Conservation (phyloP, 2,888 invertebrate species). For the Platyscelio sp. region DNA sequence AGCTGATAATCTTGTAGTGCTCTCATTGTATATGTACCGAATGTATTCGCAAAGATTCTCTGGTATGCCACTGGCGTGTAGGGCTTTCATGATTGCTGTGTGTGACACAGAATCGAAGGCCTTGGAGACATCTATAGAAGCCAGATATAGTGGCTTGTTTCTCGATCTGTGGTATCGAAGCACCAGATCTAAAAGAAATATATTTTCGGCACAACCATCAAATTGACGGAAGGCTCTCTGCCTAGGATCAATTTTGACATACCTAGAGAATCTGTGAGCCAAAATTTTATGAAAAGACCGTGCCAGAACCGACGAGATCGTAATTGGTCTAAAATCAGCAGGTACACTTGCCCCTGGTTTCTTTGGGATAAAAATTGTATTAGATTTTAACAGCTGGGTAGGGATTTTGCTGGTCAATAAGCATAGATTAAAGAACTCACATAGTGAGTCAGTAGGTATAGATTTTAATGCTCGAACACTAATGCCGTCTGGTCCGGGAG, state of each 20-base stretch:
- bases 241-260: conserved; percentile 42
- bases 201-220: conserved; percentile 73
- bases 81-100: not conserved
- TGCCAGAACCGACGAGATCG: conserved; percentile 7
- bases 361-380: no score
- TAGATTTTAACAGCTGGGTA: no score
- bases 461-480: no score
- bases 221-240: conserved; percentile 66
- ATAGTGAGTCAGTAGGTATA: no score
- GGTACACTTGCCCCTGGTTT: no score
- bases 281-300: conserved; percentile 63
- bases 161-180: not conserved
- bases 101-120: conserved; percentile 73
- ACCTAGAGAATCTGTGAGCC: conserved; percentile 24
- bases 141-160: conserved; percentile 18
- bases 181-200: conserved; percentile 32
- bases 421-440: no score
- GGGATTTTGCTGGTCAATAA: no score
- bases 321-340: conserved; percentile 35
- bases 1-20: no score
- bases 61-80: not conserved
- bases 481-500: no score
- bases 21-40: not conserved
- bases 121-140: conserved; percentile 70
- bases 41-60: not conserved